Percentiles rank a stretch among this genome's conserved stretches.
These are phyloP conservation scores for Thalassoma bifasciatum DNA, from an alignment of 2,113 vertebrate species.

Conservation along the genomic window DNA sequence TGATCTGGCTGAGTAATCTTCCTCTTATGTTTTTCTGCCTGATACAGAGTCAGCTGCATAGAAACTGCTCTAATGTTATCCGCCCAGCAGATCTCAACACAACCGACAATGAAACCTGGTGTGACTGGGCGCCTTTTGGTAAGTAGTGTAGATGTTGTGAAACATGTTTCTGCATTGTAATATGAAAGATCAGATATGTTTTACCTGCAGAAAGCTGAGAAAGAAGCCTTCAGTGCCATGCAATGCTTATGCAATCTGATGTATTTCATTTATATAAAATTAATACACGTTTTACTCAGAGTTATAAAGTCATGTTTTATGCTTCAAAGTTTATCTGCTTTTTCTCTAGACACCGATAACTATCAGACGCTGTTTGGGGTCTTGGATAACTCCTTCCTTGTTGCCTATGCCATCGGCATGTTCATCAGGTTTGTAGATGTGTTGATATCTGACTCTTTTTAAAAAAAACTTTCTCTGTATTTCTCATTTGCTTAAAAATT, in stretches of 20 bases:
- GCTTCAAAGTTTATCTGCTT: neutral
- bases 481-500: neutral
- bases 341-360: slow-evolving; percentile 87
- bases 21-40: neutral
- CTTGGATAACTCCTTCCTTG: slow-evolving; percentile 94
- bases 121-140: slow-evolving; percentile 96
- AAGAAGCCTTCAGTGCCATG: no score
- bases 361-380: slow-evolving; percentile 92
- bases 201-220: neutral
- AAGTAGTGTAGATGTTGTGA: slow-evolving; percentile 57
- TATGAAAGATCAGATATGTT: neutral
- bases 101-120: slow-evolving; percentile 90
- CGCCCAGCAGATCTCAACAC: slow-evolving; percentile 77
- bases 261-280: no score
- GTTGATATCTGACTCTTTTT: no score
- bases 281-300: no score
- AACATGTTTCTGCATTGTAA: no score
- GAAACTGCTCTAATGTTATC: slow-evolving; percentile 87
- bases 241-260: no score
- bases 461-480: neutral
- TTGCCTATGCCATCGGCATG: slow-evolving; percentile 97
- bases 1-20: neutral
- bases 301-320: no score
- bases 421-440: slow-evolving; percentile 91
- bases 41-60: slow-evolving; percentile 90